Conservation (phyloP, 2,797 vertebrate genomes). For the Chaetophractus vellerosus region DNA sequence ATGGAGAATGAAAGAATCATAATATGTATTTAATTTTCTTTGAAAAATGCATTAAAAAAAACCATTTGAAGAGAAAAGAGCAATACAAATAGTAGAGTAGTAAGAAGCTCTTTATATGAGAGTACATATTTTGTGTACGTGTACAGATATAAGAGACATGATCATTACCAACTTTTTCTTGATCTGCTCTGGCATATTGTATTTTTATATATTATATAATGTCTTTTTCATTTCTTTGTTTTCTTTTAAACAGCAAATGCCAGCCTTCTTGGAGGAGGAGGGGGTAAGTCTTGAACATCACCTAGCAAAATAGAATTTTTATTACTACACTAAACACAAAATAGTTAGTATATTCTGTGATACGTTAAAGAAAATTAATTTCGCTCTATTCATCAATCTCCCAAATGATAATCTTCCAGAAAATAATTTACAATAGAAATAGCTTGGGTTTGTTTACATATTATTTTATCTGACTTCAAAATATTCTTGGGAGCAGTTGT, state of each 20-base stretch:
- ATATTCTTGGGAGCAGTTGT: not conserved
- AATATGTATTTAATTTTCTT: conserved; percentile 59
- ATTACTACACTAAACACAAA: conserved; percentile 28
- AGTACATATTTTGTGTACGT: not conserved
- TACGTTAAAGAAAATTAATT: conserved; percentile 25
- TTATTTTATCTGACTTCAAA: conserved; percentile 42
- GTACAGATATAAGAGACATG: conserved; percentile 5
- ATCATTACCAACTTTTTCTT: conserved; percentile 61
- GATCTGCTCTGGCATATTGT: conserved; percentile 21
- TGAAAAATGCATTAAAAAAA: conserved; percentile 50
- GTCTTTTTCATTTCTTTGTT: conserved; percentile 79
- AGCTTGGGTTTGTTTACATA: not conserved
- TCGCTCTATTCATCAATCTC: conserved; percentile 10
- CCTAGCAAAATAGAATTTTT: conserved; percentile 70
- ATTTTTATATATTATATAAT: conserved; percentile 69
- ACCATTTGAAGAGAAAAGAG: conserved; percentile 59
- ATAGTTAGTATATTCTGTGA: conserved; percentile 57
- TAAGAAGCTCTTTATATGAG: conserved; percentile 45
- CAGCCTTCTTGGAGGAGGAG: conserved; percentile 98
- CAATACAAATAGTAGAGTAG: conserved; percentile 72
- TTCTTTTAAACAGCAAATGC: conserved; percentile 95
- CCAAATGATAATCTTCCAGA: conserved; percentile 46
- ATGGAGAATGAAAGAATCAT: conserved; percentile 48
- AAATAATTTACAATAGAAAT: conserved; percentile 49
- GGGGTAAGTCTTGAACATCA: conserved; percentile 93